A percentile compares a stretch with the other conserved stretches of the same genome.
phyloP scores from a whole-genome alignment of 2,113 vertebrate genomes.

The Lophochroa leadbeateri region DNA sequence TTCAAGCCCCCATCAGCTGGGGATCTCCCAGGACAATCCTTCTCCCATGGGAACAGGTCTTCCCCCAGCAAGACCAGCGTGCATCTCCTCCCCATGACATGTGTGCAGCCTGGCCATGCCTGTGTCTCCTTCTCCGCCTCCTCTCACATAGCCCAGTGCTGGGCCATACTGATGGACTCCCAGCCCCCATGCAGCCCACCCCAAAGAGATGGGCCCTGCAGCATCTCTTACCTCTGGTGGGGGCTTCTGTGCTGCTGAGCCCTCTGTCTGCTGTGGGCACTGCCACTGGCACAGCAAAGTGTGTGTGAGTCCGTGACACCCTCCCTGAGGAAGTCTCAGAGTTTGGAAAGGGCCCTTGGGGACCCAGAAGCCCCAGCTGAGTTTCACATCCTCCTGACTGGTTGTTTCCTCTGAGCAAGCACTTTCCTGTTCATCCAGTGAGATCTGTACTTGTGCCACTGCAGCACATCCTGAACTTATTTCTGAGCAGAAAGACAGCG shows the following conservation, averaged over 20 bases:
- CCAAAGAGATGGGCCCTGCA: neutral
- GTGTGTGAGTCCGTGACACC: neutral
- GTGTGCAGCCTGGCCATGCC: neutral
- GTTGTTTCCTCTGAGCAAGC: neutral
- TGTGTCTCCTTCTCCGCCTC: neutral
- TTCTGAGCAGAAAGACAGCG: neutral
- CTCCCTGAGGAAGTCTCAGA: neutral
- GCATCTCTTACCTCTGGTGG: slow-evolving; percentile 7
- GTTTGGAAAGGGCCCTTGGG: neutral
- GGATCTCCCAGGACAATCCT: neutral
- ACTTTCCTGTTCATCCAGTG: neutral
- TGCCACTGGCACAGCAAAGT: fast-evolving
- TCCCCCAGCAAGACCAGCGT: neutral
- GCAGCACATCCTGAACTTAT: neutral
- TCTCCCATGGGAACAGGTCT: neutral
- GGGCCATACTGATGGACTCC: neutral
- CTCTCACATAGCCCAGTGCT: neutral
- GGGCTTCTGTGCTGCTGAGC: neutral
- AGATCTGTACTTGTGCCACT: neutral
- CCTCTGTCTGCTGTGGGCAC: neutral
- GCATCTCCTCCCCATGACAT: neutral
- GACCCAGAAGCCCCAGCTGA: neutral
- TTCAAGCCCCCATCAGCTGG: neutral
- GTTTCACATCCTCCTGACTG: slow-evolving; percentile 64
- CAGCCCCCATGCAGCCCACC: neutral